Evolutionary conservation across 2,888 invertebrate genomes (phyloP).

Genomic region (Diogma glabrata): DNA sequence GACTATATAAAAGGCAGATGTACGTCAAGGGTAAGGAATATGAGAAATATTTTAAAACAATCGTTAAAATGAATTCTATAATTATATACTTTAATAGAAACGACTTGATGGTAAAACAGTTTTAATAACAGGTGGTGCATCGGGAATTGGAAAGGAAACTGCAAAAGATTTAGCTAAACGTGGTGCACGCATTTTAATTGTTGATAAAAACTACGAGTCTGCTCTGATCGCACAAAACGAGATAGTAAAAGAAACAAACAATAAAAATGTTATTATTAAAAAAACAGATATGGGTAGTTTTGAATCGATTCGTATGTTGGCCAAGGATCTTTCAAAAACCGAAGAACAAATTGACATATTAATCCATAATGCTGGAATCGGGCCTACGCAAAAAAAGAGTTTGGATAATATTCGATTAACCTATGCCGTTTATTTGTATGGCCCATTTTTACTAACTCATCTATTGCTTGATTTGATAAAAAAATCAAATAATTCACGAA

Average conservation of each 20-base stretch:
- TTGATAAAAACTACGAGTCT: neutral
- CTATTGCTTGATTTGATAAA: neutral
- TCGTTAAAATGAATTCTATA: too few relatives aligned
- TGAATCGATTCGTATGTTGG: neutral
- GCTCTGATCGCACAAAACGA: neutral
- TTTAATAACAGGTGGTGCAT: neutral
- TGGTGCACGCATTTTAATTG: constrained; percentile 5
- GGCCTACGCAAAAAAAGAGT: neutral
- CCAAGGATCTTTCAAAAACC: neutral
- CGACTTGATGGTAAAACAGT: constrained; percentile 2
- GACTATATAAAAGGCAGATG: too few relatives aligned
- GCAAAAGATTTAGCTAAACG: constrained; percentile 4
- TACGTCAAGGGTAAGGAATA: too few relatives aligned
- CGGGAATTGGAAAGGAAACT: neutral
- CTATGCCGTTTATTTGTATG: neutral
- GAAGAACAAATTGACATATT: constrained; percentile 1
- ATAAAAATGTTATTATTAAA: neutral
- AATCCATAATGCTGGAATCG: neutral
- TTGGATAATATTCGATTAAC: neutral
- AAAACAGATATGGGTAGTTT: constrained; percentile 1
- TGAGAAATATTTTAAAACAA: too few relatives aligned
- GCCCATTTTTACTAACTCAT: neutral
- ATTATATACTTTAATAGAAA: too few relatives aligned
- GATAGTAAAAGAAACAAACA: neutral
- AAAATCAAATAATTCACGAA: neutral